These are phyloP conservation scores for Lutraria lutraria DNA, from an alignment of 2,888 invertebrate species.

Conservation along the genomic window DNA sequence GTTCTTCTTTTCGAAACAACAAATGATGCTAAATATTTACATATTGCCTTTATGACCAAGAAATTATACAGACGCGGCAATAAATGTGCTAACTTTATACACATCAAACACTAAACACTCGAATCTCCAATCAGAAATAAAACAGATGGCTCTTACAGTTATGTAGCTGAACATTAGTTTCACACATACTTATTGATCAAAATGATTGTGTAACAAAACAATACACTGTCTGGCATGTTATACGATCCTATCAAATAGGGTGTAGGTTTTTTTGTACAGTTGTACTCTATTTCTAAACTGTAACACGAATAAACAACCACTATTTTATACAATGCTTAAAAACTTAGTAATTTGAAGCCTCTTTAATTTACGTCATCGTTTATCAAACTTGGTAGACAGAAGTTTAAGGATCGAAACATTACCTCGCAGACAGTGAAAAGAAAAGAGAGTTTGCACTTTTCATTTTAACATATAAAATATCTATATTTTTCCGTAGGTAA, in stretches of 20 bases:
- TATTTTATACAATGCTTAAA: neutral
- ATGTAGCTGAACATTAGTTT: neutral
- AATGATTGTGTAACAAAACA: neutral
- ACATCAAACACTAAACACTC: conserved; percentile 8
- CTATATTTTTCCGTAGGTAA: no score
- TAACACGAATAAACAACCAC: neutral
- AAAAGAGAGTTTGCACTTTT: no score
- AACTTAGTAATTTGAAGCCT: neutral
- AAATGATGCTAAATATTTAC: conserved; percentile 19
- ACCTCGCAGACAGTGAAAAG: neutral
- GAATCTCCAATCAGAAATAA: neutral
- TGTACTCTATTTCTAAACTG: neutral
- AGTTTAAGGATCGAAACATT: neutral
- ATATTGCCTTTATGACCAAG: neutral
- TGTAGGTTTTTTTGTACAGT: neutral
- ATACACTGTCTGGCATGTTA: neutral
- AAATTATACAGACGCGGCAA: conserved; percentile 2
- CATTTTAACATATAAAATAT: no score
- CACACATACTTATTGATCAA: neutral
- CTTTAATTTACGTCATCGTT: no score
- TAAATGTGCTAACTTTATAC: neutral
- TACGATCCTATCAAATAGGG: neutral
- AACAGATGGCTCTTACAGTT: conserved; percentile 12
- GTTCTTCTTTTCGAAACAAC: conserved; percentile 7
- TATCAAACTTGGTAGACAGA: no score